Conservation (phyloP, 1,140 invertebrate genomes). For the Cotesia vestalis region DNA sequence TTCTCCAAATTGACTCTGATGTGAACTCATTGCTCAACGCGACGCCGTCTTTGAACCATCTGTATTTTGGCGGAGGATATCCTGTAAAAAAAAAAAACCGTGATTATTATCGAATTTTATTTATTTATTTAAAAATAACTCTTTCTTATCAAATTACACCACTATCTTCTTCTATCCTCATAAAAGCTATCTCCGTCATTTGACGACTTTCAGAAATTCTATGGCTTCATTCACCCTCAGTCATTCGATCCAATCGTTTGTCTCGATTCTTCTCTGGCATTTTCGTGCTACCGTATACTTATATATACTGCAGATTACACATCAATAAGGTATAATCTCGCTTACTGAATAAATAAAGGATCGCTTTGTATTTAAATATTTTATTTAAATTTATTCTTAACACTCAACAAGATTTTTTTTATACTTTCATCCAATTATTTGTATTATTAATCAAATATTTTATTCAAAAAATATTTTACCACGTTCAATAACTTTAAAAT, state of each 20-base stretch:
- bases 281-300: background rate
- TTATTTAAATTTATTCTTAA: too few relatives aligned
- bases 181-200: background rate
- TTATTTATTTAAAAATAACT: too few relatives aligned
- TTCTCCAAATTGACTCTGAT: slow-evolving; percentile 80
- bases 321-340: background rate
- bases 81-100: slow-evolving; percentile 68
- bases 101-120: background rate
- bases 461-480: too few relatives aligned
- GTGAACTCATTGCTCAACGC: slow-evolving; percentile 78
- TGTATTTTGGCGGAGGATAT: slow-evolving; percentile 86
- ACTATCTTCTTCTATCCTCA: background rate
- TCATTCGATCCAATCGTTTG: slow-evolving; percentile 11
- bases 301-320: background rate
- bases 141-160: slow-evolving; percentile 21
- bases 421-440: too few relatives aligned
- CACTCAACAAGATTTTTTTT: too few relatives aligned
- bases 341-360: slow-evolving; percentile 40
- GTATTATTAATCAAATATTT: too few relatives aligned
- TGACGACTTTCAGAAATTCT: background rate
- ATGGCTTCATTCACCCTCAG: slow-evolving; percentile 21
- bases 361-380: slow-evolving; percentile 3
- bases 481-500: too few relatives aligned
- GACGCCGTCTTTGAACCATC: slow-evolving; percentile 87
- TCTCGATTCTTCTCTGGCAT: background rate